These are phyloP conservation scores for Dynastes maya DNA, from an alignment of 2,888 invertebrate species.

Conservation along the genomic window DNA sequence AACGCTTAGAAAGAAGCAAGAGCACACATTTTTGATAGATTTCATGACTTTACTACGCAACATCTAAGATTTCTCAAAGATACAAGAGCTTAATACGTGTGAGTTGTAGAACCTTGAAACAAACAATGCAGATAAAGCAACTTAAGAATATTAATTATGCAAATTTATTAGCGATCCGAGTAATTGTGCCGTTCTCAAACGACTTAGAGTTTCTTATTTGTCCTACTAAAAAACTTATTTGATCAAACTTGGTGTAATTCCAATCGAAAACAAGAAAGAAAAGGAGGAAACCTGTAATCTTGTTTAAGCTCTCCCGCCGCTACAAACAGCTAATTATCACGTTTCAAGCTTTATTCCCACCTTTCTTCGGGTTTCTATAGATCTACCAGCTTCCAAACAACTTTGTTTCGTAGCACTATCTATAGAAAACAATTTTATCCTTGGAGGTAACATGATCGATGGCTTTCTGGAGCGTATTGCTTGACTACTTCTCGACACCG, in stretches of 20 bases:
- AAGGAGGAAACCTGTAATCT: not conserved
- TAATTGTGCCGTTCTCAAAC: too few relatives aligned
- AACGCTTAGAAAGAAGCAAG: too few relatives aligned
- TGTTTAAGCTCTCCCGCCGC: not conserved
- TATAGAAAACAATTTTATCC: conserved; percentile 14
- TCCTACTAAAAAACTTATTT: not conserved
- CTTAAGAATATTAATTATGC: too few relatives aligned
- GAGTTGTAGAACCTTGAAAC: too few relatives aligned
- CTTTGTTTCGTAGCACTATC: conserved; percentile 6
- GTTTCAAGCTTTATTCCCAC: not conserved
- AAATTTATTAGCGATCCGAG: too few relatives aligned
- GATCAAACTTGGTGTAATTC: not conserved
- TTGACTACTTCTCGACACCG: not conserved
- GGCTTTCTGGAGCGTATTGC: not conserved
- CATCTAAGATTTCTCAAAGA: too few relatives aligned
- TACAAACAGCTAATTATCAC: conserved; percentile 17
- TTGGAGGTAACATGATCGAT: not conserved
- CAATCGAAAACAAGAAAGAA: not conserved
- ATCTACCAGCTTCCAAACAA: not conserved
- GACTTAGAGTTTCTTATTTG: too few relatives aligned
- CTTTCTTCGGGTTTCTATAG: not conserved
- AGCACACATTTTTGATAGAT: too few relatives aligned
- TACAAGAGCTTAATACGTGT: too few relatives aligned
- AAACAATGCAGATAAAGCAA: too few relatives aligned
- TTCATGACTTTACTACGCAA: too few relatives aligned